Evolutionary conservation across 2,888 invertebrate genomes (phyloP).

Genomic region (Andrena hattorfiana): DNA sequence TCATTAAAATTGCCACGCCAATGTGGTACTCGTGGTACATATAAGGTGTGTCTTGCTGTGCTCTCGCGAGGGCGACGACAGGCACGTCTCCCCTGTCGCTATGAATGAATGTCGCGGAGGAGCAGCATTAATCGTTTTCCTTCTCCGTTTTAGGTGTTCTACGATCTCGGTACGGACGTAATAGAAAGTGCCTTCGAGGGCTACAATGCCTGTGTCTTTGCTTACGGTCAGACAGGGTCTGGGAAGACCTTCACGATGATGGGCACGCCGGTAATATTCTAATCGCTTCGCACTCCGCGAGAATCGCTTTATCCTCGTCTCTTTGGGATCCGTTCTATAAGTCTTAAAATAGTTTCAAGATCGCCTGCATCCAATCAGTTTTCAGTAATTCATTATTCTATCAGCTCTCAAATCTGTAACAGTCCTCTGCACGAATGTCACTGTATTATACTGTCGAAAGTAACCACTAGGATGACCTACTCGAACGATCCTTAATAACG

Average conservation of each 20-base stretch:
- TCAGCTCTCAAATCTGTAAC: no score
- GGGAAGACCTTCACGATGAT: slow-evolving; percentile 97
- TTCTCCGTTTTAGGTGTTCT: slow-evolving; percentile 86
- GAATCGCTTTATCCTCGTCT: not conserved
- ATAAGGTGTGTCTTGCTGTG: not conserved
- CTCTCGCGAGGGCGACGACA: slow-evolving; percentile 32
- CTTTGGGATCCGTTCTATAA: not conserved
- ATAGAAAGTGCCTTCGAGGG: slow-evolving; percentile 93
- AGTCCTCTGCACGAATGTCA: no score
- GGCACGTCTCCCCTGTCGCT: slow-evolving; percentile 36
- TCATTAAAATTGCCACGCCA: slow-evolving; percentile 22
- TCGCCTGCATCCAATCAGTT: not conserved
- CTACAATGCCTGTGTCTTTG: slow-evolving; percentile 96
- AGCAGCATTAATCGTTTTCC: slow-evolving; percentile 4
- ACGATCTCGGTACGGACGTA: slow-evolving; percentile 92
- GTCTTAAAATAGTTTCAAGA: slow-evolving; percentile 27
- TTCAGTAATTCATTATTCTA: not conserved
- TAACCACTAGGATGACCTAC: no score
- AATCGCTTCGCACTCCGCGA: not conserved
- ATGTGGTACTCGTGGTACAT: not conserved
- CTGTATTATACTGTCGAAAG: no score
- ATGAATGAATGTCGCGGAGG: not conserved
- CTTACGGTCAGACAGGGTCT: slow-evolving; percentile 96
- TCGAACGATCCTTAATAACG: no score
- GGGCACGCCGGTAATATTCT: slow-evolving; percentile 89